phyloP scores from a whole-genome alignment of 1,140 invertebrate species.

The Dreissena rostriformis region DNA sequence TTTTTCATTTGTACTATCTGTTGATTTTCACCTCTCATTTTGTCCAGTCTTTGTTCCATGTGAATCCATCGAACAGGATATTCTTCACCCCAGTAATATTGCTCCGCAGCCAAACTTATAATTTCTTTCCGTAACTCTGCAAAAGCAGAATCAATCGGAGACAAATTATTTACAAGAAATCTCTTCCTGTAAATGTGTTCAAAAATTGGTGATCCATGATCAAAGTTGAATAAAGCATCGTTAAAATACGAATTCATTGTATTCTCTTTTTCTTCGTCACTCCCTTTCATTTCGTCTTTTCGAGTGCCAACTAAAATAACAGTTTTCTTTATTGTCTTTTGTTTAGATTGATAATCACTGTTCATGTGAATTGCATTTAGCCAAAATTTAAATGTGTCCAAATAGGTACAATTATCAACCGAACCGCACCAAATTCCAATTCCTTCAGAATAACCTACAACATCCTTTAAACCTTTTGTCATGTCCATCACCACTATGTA shows the following conservation, averaged over 20 bases:
- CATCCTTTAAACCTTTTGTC: background rate
- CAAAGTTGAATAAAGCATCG: conserved; percentile 36
- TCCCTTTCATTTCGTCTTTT: conserved; percentile 21
- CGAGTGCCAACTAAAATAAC: conserved; percentile 39
- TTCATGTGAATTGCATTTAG: conserved; percentile 41
- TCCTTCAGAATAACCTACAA: background rate
- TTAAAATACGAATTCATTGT: conserved; percentile 29
- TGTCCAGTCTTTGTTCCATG: conserved; percentile 8
- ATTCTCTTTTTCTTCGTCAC: conserved; percentile 30
- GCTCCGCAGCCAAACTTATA: background rate
- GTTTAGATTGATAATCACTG: background rate
- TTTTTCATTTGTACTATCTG: conserved; percentile 29
- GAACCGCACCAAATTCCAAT: conserved; percentile 13
- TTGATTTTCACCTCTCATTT: conserved; percentile 13
- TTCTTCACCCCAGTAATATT: conserved; percentile 30
- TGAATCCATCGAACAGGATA: conserved; percentile 27
- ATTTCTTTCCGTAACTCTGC: conserved; percentile 12
- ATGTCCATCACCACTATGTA: conserved; percentile 46
- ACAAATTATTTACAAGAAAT: conserved; percentile 31
- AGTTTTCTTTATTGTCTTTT: background rate
- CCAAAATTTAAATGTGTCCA: conserved; percentile 45
- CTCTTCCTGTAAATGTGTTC: conserved; percentile 15
- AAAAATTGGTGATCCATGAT: background rate
- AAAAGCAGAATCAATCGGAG: conserved; percentile 1
- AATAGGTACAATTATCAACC: conserved; percentile 22